Evolutionary conservation across 2,113 vertebrate species (phyloP).

Genomic region (Cyphomyrus plagiostoma): DNA sequence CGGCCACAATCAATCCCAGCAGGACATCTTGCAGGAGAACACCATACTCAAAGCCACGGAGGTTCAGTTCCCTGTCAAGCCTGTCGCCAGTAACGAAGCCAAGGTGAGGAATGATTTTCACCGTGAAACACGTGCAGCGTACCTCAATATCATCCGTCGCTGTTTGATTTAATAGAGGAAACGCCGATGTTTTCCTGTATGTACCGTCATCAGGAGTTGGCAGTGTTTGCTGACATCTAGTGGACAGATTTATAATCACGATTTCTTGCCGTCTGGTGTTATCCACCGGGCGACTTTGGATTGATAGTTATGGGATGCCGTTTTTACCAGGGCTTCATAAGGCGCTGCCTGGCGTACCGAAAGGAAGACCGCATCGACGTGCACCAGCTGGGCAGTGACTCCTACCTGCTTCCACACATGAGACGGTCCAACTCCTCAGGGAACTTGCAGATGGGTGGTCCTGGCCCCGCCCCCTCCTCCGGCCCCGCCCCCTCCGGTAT

Average conservation of each 20-base stretch:
- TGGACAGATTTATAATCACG: background rate
- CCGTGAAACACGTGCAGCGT: background rate
- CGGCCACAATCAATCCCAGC: conserved; percentile 98
- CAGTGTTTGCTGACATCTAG: background rate
- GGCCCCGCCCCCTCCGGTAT: conserved; percentile 81
- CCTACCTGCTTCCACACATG: conserved; percentile 96
- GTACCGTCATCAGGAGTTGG: background rate
- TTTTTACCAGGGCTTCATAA: conserved; percentile 80
- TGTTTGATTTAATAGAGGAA: background rate
- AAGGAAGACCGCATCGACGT: conserved; percentile 96
- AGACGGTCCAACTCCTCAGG: conserved; percentile 97
- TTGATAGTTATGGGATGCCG: background rate
- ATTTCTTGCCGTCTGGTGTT: background rate
- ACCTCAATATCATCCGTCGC: background rate
- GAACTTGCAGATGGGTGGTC: conserved; percentile 82
- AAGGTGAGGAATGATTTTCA: conserved; percentile 66
- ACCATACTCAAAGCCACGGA: conserved; percentile 99
- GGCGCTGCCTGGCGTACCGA: conserved; percentile 93
- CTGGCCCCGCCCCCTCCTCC: conserved; percentile 56
- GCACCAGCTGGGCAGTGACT: conserved; percentile 90
- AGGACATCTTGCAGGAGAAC: conserved; percentile 98
- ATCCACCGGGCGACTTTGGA: background rate
- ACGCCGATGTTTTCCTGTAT: background rate
- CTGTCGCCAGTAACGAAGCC: conserved; percentile 95
- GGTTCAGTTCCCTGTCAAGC: conserved; percentile 96